A percentile compares a stretch with the other conserved stretches of the same genome.
Conservation (phyloP, 2,797 vertebrate genomes). For the Uromys caudimaculatus region DNA sequence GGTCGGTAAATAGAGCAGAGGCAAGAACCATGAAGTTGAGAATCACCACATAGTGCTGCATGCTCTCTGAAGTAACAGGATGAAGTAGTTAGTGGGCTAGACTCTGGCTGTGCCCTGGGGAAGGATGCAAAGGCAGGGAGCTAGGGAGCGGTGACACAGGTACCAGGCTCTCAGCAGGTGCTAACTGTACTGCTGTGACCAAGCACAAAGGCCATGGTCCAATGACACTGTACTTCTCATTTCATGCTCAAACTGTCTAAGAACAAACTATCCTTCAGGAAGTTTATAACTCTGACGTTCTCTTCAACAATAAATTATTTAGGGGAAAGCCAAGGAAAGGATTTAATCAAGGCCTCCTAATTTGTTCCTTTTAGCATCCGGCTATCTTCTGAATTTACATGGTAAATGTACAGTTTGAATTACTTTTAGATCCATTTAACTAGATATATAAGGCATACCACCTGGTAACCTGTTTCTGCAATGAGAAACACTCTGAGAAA, state of each 20-base stretch:
- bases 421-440: conserved; percentile 39
- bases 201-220: not conserved
- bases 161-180: not conserved
- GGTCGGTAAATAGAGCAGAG: conserved; percentile 25
- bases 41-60: not conserved
- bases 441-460: conserved; percentile 18
- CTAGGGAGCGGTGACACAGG: not conserved
- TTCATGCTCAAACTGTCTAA: conserved; percentile 13
- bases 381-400: conserved; percentile 26
- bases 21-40: not conserved
- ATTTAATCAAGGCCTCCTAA: conserved; percentile 19
- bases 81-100: not conserved
- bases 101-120: not conserved
- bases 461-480: not conserved
- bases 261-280: not conserved
- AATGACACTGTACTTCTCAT: not conserved
- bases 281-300: conserved; percentile 9
- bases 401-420: not conserved
- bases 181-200: not conserved
- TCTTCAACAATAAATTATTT: conserved; percentile 28
- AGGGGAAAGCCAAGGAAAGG: not conserved
- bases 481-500: conserved; percentile 59
- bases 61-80: not conserved
- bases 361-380: conserved; percentile 8
- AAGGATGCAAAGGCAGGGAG: not conserved